Conservation (phyloP, 1,140 invertebrate species). For the Coenobita brevimanus region DNA sequence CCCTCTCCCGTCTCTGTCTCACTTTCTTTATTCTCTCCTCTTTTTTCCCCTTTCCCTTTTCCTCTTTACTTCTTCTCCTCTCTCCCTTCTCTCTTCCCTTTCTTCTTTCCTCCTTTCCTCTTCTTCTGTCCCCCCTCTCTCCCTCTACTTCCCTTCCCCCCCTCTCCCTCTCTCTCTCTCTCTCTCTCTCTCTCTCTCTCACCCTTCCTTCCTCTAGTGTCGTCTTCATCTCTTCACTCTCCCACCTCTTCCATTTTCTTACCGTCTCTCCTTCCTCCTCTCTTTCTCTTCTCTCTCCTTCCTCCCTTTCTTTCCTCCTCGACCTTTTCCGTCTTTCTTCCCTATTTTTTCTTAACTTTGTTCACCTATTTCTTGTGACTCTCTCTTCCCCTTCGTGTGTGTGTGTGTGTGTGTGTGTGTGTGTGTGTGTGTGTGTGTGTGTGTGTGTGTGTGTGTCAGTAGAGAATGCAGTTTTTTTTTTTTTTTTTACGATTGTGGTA, state of each 20-base stretch:
- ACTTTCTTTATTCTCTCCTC: background rate
- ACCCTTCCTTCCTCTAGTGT: background rate
- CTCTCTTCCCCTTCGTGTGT: background rate
- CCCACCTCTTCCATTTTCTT: background rate
- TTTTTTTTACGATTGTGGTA: background rate
- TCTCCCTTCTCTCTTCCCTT: constrained; percentile 5
- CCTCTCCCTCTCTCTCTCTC: constrained; percentile 23
- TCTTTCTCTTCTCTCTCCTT: background rate
- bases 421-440: background rate
- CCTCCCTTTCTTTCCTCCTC: background rate
- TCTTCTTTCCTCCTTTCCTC: background rate
- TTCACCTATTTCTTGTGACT: background rate
- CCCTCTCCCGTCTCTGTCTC: background rate
- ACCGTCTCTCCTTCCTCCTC: background rate
- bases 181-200: background rate
- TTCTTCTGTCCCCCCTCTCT: background rate
- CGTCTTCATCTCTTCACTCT: background rate
- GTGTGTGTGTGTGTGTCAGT: background rate
- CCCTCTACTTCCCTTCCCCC: background rate
- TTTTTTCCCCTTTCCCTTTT: background rate
- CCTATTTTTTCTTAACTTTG: background rate
- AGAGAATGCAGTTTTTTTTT: no score
- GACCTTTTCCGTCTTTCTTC: background rate
- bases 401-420: background rate
- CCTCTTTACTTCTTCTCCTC: background rate